These are phyloP conservation scores for Artibeus lituratus DNA, from an alignment of 2,797 vertebrate species.

Conservation along the genomic window DNA sequence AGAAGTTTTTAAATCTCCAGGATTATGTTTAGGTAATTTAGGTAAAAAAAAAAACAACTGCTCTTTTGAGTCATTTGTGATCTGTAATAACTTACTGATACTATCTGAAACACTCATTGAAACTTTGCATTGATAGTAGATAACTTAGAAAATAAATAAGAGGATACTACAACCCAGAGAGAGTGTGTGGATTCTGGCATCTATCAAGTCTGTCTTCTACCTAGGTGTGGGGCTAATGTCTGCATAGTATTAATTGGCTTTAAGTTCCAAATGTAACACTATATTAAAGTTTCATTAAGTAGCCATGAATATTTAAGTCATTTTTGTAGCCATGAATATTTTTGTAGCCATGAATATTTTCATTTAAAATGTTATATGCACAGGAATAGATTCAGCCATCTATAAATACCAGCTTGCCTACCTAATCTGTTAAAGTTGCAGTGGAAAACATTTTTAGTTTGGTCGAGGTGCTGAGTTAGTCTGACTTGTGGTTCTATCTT, in stretches of 20 bases:
- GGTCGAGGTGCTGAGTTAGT: background rate
- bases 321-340: slow-evolving; percentile 22
- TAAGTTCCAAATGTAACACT: background rate
- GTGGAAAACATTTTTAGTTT: background rate
- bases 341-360: slow-evolving; percentile 32
- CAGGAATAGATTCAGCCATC: background rate
- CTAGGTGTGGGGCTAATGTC: background rate
- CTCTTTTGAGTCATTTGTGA: background rate
- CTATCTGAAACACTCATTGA: background rate
- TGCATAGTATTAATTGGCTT: background rate
- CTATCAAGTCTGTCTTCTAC: background rate
- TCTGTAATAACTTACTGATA: background rate
- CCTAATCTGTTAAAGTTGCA: background rate
- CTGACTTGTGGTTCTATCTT: background rate
- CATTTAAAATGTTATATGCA: background rate
- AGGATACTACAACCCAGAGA: background rate
- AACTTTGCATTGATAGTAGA: background rate
- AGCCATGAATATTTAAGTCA: slow-evolving; percentile 12
- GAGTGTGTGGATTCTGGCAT: background rate
- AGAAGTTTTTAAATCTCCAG: background rate
- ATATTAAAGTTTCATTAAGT: slow-evolving; percentile 19
- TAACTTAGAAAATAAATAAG: background rate
- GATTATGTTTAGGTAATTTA: slow-evolving; percentile 1
- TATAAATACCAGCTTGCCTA: background rate
- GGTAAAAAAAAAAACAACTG: background rate